These are phyloP conservation scores for Himalopsyche anomala DNA, from an alignment of 2,888 invertebrate species.

Conservation along the genomic window DNA sequence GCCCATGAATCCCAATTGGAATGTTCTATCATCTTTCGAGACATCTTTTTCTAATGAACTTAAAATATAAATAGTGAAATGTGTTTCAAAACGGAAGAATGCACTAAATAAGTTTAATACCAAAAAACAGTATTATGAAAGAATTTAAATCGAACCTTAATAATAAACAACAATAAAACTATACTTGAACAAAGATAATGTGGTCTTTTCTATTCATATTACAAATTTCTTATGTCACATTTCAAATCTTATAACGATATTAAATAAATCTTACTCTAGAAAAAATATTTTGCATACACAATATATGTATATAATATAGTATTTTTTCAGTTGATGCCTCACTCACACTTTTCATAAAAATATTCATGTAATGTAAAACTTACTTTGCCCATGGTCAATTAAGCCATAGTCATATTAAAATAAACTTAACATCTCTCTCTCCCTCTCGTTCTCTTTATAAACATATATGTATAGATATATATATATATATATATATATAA, in stretches of 20 bases:
- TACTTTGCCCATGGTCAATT: neutral
- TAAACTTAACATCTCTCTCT: too few species aligned
- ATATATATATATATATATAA: too few species aligned
- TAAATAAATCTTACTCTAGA: conserved; percentile 56
- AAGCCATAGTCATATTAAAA: too few species aligned
- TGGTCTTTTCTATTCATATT: conserved; percentile 60
- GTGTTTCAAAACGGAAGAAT: conserved; percentile 52
- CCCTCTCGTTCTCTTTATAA: too few species aligned
- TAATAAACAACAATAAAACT: conserved; percentile 64
- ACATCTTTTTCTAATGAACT: conserved; percentile 54
- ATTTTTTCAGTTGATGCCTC: conserved; percentile 38
- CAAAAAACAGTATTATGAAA: conserved; percentile 47
- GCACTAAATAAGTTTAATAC: conserved; percentile 46
- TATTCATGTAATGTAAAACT: conserved; percentile 22
- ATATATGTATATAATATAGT: conserved; percentile 22
- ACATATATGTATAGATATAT: too few species aligned
- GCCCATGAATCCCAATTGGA: conserved; percentile 65
- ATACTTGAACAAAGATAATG: conserved; percentile 64
- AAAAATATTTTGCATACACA: conserved; percentile 46
- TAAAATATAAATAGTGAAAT: conserved; percentile 61
- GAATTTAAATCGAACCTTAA: conserved; percentile 57
- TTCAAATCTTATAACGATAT: conserved; percentile 56
- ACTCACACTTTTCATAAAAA: conserved; percentile 23
- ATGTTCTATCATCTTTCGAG: conserved; percentile 61
- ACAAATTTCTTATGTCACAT: conserved; percentile 60